phyloP scores from a whole-genome alignment of 2,888 invertebrate species.

The Drosophila stalkeri region DNA sequence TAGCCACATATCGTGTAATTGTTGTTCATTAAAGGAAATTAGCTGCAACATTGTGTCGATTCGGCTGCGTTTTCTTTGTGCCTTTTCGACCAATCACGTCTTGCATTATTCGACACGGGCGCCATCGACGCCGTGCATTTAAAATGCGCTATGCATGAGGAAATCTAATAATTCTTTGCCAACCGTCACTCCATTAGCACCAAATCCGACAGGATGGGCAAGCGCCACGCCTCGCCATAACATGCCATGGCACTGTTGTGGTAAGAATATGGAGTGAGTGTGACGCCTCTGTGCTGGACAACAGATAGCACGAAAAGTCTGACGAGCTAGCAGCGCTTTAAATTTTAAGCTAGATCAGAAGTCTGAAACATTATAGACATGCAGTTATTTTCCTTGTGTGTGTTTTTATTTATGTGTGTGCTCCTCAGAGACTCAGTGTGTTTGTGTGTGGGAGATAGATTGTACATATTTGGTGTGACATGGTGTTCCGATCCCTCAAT shows the following conservation, averaged over 20 bases:
- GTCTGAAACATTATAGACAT: conserved; percentile 19
- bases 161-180: conserved; percentile 77
- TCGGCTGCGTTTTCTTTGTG: conserved; percentile 14
- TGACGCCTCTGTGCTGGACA: conserved; percentile 17
- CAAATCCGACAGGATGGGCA: conserved; percentile 58
- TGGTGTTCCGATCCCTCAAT: conserved; percentile 62
- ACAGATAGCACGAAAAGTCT: conserved; percentile 26
- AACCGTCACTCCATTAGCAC: conserved; percentile 77
- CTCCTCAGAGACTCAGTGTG: not conserved
- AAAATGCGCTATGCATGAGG: conserved; percentile 66
- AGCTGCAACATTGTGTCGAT: conserved; percentile 24
- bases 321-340: conserved; percentile 20
- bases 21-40: conserved; percentile 65
- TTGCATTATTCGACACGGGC: conserved; percentile 28
- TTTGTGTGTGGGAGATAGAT: conserved; percentile 9
- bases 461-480: conserved; percentile 20
- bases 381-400: conserved; percentile 18
- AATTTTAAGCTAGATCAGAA: conserved; percentile 31
- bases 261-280: conserved; percentile 1
- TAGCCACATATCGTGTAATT: conserved; percentile 53
- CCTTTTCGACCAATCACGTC: conserved; percentile 44
- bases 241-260: conserved; percentile 5
- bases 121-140: conserved; percentile 29
- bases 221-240: conserved; percentile 2
- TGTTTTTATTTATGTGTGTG: not conserved